Base-by-base conservation (phyloP, 2,888 invertebrate genomes). In the Drosophila birchii region DNA sequence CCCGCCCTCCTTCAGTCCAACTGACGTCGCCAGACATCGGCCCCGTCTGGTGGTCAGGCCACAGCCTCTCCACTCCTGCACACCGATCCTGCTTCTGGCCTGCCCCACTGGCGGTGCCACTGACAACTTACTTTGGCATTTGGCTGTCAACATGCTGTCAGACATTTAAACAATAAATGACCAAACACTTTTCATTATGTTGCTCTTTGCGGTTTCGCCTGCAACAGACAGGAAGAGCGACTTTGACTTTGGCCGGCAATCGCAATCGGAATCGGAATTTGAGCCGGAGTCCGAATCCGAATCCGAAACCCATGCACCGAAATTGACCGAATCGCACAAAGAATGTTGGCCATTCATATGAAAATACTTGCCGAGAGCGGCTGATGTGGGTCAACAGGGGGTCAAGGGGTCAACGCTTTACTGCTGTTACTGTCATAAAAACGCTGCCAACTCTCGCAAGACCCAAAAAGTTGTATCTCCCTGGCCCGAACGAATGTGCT, bases 61-160 rank as follows among this genome's bases (percentile, higher is more conserved):
- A 64, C 66, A 55, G 36, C 51, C 23, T 43, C 43, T 34, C 12
- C 39, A 41, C 14, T 41, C 51, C 53, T 20, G 3, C 39, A 36
- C 54, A 59, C 32, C 55, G 20, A 39, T 44, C 34, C 41, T 14
- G 47, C 11, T n/a, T 18, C 60, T 6, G 9, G 23, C 16, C 20
- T 38, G 41, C 32, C 32, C 47, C 67, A 62, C 34, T 62, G 44
- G 47, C 55, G 34, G 62, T 70, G 55, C 71, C 63, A 71, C 83
- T 88, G 86, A 86, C 88, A 86, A 84, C 88, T 86, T 81, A 83
- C 87, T 86, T 86, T 86, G 85, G 81, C 86, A 88, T 86, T 89
- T 86, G 81, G 79, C 89, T 88, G 88, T 88, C 88, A 89, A 80
- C 89, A 88, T 76, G 83, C 82, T 88, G 88, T 86, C 87, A 89